These are phyloP conservation scores for Busseola fusca DNA, from an alignment of 2,888 invertebrate species.

Conservation along the genomic window DNA sequence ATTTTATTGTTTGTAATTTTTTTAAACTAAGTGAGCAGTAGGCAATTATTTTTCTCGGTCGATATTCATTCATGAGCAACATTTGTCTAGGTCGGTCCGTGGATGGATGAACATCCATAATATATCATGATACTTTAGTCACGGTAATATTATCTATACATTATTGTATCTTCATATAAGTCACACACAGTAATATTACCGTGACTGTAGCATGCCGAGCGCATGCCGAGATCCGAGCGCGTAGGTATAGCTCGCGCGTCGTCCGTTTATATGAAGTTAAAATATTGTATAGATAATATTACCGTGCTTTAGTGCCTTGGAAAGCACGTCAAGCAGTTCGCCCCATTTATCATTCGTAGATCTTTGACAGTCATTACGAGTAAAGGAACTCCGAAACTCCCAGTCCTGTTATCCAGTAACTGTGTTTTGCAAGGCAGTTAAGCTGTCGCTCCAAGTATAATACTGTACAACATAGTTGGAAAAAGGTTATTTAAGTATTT, in stretches of 20 bases:
- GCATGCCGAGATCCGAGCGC: too few relatives aligned
- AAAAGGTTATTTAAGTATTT: not conserved
- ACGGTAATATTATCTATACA: too few relatives aligned
- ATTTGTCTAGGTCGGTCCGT: not conserved
- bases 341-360: not conserved
- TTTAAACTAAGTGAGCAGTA: not conserved
- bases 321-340: not conserved
- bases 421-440: not conserved
- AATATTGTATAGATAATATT: too few relatives aligned
- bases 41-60: not conserved
- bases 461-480: not conserved
- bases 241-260: too few relatives aligned
- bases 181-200: too few relatives aligned
- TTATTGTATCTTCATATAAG: too few relatives aligned
- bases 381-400: not conserved
- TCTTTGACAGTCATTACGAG: not conserved
- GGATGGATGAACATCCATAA: not conserved
- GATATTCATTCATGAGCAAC: not conserved
- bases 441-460: too few relatives aligned
- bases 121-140: not conserved
- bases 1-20: conserved; percentile 16
- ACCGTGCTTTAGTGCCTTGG: too few relatives aligned
- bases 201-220: too few relatives aligned
- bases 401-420: not conserved
- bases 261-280: too few relatives aligned